These are phyloP conservation scores for Tyto alba DNA, from an alignment of 2,113 vertebrate species.

Conservation along the genomic window DNA sequence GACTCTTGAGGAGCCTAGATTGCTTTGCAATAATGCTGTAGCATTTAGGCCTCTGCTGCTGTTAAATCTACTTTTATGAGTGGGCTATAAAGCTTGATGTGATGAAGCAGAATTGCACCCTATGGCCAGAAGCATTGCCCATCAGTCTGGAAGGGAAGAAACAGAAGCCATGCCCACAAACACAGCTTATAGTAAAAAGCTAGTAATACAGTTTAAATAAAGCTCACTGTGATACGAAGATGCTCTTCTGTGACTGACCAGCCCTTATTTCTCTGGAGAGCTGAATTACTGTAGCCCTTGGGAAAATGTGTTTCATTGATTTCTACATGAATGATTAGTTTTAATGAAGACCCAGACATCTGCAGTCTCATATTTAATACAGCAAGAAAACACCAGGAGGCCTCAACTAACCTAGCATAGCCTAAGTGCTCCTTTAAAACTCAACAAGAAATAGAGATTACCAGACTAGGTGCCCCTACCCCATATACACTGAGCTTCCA, in stretches of 20 bases:
- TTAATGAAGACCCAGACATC: background rate
- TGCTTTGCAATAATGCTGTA: background rate
- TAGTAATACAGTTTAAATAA: background rate
- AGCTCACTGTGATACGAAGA: background rate
- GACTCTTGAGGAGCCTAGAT: background rate
- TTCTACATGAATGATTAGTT: background rate
- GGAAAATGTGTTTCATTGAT: background rate
- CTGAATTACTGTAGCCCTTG: background rate
- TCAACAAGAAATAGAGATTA: background rate
- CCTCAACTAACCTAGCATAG: background rate
- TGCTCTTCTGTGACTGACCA: background rate
- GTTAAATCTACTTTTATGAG: background rate
- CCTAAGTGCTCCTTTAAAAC: background rate
- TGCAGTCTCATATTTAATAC: background rate
- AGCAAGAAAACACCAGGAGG: background rate
- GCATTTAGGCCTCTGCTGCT: background rate
- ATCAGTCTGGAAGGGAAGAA: background rate
- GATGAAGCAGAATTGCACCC: background rate
- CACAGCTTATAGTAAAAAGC: background rate
- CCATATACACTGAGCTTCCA: background rate
- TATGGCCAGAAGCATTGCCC: background rate
- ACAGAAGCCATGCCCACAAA: background rate
- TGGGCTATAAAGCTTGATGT: background rate
- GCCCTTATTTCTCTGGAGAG: background rate
- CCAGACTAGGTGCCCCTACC: background rate